Evolutionary conservation across 2,113 vertebrate genomes (phyloP).

Genomic region (Hiodon alosoides): DNA sequence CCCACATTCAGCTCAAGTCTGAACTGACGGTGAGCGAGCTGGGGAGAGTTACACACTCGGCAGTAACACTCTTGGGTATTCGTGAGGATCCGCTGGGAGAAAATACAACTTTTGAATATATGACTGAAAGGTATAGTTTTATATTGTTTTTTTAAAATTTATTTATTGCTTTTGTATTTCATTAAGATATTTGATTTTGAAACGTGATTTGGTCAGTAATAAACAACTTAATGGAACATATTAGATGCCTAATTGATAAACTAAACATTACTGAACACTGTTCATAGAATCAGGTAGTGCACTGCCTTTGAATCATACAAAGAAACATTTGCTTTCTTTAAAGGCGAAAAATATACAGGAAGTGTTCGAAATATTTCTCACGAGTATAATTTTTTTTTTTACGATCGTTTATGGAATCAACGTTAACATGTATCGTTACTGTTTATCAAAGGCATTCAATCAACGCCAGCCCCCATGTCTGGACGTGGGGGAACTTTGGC

Average conservation of each 20-base stretch:
- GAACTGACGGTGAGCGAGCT: constrained; percentile 41
- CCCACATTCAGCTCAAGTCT: constrained; percentile 40
- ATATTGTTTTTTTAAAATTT: constrained; percentile 24
- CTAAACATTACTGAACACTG: neutral
- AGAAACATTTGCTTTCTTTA: too few species aligned
- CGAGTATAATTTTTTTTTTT: too few species aligned
- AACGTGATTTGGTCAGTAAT: constrained; percentile 1
- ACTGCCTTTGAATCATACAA: neutral
- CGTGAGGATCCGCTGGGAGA: constrained; percentile 35
- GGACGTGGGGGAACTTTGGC: too few species aligned
- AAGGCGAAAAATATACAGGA: too few species aligned
- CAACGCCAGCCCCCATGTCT: too few species aligned
- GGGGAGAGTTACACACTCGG: constrained; percentile 32
- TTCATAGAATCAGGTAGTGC: too few species aligned
- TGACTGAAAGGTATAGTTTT: constrained; percentile 53
- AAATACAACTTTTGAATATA: constrained; percentile 44
- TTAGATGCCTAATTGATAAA: constrained; percentile 3
- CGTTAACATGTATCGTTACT: neutral
- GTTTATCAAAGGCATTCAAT: neutral
- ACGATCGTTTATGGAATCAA: too few species aligned
- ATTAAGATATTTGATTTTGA: constrained; percentile 1
- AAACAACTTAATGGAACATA: neutral
- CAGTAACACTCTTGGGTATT: constrained; percentile 32
- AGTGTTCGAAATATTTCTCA: too few species aligned
- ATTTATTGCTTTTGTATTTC: constrained; percentile 1